Evolutionary conservation across 2,888 invertebrate genomes (phyloP), one percentile per base, ranked within the genome.

Genomic region (Chrysina gloriosa): DNA sequence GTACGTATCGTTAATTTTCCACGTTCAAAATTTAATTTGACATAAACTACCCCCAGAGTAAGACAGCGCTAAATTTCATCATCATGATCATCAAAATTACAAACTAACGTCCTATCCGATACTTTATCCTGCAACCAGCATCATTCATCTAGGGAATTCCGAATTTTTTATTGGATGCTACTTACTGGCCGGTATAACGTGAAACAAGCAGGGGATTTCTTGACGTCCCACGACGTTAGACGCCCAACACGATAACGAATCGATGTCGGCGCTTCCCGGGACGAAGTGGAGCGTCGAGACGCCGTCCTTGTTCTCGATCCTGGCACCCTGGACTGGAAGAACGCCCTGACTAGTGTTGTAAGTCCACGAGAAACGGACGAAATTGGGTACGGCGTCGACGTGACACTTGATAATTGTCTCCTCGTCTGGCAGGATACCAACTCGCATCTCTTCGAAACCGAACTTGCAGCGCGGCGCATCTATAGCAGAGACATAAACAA

Each of bases 201-300:
- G 90, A 81, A 94, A 93, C 64, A 93, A 84, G 78, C 96, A 96
- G 0, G 96, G 95, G 70, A 87, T 88, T 71, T 88, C 85, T 83
- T 95, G 95, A 73, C 91, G 88, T 25, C 95, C 95, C 11, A 95
- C 90, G 71, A 88, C 88, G 81, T 95, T 95, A 80, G 90, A 90
- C 2, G 94, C 94, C 94, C 94, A 95, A 80, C 96, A 96, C 3
- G 93, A 92, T 19, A 95, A 84, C 76, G 93, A 93, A 69, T 94
- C 94, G 73, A 94, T 87, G 78, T 95, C 94, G 50, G 80, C 74
- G 2, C 75, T 74, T n/a, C 76, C 80, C n/a, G 87, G 86, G 4
- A 84, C 85, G 78, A 89, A 89, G 71, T 86, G 85, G 71, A 92
- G 84, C 77, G 83, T 80, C 71, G 86, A 86, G 69, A 84, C 79